These are phyloP conservation scores for Microdon myrmicae DNA, from an alignment of 2,888 invertebrate genomes.

Conservation along the genomic window DNA sequence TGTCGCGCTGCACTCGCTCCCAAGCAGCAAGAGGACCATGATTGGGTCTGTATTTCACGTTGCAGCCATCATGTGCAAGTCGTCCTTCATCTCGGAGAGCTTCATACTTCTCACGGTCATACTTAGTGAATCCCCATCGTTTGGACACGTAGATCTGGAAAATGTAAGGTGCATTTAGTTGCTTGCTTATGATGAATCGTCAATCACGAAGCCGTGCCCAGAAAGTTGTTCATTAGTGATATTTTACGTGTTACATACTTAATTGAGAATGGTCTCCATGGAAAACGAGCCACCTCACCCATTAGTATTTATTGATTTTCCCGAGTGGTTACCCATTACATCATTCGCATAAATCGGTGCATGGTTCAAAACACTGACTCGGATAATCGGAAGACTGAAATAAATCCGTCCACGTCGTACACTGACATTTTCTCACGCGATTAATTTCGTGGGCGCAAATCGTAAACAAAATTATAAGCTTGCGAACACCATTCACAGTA, in stretches of 20 bases:
- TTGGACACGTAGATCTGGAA: conserved; percentile 93
- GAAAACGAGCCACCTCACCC: conserved; percentile 46
- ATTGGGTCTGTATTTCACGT: conserved; percentile 92
- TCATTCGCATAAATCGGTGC: not conserved
- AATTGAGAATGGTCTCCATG: conserved; percentile 44
- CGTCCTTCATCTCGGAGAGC: conserved; percentile 83
- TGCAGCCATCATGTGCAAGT: conserved; percentile 92
- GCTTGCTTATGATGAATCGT: no score
- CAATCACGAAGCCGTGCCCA: no score
- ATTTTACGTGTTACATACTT: conserved; percentile 43
- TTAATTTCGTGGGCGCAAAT: not conserved
- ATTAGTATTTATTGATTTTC: conserved; percentile 27
- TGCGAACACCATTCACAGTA: not conserved
- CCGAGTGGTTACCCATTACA: conserved; percentile 4
- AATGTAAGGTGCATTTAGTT: no score
- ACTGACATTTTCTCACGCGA: not conserved
- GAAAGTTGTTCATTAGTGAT: no score
- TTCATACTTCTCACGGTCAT: conserved; percentile 90
- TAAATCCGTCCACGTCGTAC: not conserved
- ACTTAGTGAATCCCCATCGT: conserved; percentile 99
- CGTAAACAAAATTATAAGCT: not conserved
- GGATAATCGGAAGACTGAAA: conserved; percentile 8
- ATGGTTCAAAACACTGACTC: not conserved
- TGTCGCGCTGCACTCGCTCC: conserved; percentile 81
- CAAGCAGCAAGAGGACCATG: conserved; percentile 94